Conservation (phyloP, 2,888 invertebrate species). For the Leptinotarsa rubiginosa region DNA sequence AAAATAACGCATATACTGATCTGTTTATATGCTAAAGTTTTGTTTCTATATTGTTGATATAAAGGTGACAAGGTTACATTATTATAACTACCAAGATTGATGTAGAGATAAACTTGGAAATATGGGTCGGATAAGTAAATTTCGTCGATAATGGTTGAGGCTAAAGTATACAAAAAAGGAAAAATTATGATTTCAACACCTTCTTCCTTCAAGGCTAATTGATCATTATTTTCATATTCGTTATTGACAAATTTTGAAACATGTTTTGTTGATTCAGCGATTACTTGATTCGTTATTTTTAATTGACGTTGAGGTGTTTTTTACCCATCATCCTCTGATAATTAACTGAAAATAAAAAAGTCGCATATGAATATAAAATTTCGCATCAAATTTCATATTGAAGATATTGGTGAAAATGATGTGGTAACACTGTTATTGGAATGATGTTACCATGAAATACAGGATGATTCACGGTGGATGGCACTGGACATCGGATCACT, state of each 20-base stretch:
- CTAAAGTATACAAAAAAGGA: background rate
- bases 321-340: background rate
- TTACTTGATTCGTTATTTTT: background rate
- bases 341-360: background rate
- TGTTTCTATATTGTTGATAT: too few relatives aligned
- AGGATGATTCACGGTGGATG: too few relatives aligned
- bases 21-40: too few relatives aligned
- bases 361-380: too few relatives aligned
- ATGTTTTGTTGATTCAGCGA: background rate
- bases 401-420: too few relatives aligned
- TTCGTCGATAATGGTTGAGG: background rate
- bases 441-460: too few relatives aligned
- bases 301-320: background rate
- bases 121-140: slow-evolving; percentile 5
- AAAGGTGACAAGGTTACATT: too few relatives aligned
- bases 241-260: background rate
- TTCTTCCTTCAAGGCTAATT: background rate
- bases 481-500: too few relatives aligned
- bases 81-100: too few relatives aligned
- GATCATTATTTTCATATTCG: background rate
- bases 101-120: background rate
- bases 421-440: too few relatives aligned
- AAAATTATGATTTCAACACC: background rate
- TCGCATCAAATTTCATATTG: too few relatives aligned
- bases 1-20: too few relatives aligned